Conservation (phyloP, 2,888 invertebrate genomes). For the Anorthoa munda region DNA sequence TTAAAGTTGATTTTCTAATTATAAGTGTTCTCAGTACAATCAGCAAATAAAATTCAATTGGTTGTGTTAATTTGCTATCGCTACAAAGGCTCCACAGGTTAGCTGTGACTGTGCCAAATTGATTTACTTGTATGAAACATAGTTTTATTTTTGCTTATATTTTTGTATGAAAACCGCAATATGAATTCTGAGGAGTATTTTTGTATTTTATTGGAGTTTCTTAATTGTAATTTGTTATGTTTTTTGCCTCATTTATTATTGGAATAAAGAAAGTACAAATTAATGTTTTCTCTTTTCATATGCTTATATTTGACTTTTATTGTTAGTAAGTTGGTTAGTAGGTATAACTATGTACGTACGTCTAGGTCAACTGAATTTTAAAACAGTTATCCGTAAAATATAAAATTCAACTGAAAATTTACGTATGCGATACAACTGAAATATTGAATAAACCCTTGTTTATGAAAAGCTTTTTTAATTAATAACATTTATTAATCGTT, state of each 20-base stretch:
- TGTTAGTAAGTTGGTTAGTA: too few relatives aligned
- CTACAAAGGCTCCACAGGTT: constrained; percentile 67
- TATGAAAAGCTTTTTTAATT: too few relatives aligned
- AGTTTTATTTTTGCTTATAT: constrained; percentile 11
- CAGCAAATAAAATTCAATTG: constrained; percentile 62
- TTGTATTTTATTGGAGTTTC: constrained; percentile 23
- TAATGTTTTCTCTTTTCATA: too few relatives aligned
- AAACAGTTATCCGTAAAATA: too few relatives aligned
- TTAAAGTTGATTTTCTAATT: background rate
- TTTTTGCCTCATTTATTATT: background rate
- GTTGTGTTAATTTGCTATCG: constrained; percentile 62
- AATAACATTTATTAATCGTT: too few relatives aligned
- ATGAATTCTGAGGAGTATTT: background rate
- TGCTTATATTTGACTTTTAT: too few relatives aligned
- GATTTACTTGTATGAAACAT: constrained; percentile 52
- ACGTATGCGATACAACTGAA: too few relatives aligned
- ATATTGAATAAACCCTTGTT: too few relatives aligned
- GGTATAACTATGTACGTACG: too few relatives aligned
- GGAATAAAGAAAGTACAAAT: background rate
- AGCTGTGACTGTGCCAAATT: constrained; percentile 66
- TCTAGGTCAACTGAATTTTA: too few relatives aligned
- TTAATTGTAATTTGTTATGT: constrained; percentile 1
- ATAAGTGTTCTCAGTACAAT: constrained; percentile 11
- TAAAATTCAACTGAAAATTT: too few relatives aligned
- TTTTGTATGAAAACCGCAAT: constrained; percentile 20